Percentiles rank a stretch among this genome's conserved stretches.
These are phyloP conservation scores for Eublepharis macularius DNA, from an alignment of 2,113 vertebrate species.

Conservation along the genomic window DNA sequence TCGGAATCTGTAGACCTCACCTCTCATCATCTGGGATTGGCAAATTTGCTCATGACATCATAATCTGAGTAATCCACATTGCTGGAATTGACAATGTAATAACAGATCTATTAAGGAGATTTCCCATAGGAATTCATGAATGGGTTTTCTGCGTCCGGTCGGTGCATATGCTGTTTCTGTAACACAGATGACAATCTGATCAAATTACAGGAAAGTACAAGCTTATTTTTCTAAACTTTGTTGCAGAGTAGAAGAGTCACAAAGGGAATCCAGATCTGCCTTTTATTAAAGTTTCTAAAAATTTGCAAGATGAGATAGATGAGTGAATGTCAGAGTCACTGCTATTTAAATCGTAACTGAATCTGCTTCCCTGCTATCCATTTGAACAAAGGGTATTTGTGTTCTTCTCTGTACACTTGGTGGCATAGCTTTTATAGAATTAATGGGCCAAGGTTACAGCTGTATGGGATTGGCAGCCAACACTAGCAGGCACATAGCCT, in stretches of 20 bases:
- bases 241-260: not conserved
- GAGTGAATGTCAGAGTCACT: constrained; percentile 33
- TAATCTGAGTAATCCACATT: too few relatives aligned
- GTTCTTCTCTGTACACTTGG: constrained; percentile 34
- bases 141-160: too few relatives aligned
- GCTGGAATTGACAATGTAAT: too few relatives aligned
- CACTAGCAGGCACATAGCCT: constrained; percentile 46
- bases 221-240: not conserved
- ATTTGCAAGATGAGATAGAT: constrained; percentile 16
- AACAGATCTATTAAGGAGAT: too few relatives aligned
- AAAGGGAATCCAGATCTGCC: not conserved
- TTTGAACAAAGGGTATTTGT: constrained; percentile 56
- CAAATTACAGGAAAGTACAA: too few relatives aligned
- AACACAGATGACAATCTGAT: too few relatives aligned
- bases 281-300: constrained; percentile 6
- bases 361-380: constrained; percentile 33
- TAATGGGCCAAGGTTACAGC: constrained; percentile 47
- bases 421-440: constrained; percentile 56
- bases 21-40: too few relatives aligned
- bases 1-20: too few relatives aligned
- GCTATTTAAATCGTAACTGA: constrained; percentile 53
- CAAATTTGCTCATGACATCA: too few relatives aligned
- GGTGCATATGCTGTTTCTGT: too few relatives aligned
- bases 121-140: too few relatives aligned
- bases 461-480: constrained; percentile 51